Evolutionary conservation across 2,888 invertebrate species (phyloP).

Genomic region (Andrena minutula): DNA sequence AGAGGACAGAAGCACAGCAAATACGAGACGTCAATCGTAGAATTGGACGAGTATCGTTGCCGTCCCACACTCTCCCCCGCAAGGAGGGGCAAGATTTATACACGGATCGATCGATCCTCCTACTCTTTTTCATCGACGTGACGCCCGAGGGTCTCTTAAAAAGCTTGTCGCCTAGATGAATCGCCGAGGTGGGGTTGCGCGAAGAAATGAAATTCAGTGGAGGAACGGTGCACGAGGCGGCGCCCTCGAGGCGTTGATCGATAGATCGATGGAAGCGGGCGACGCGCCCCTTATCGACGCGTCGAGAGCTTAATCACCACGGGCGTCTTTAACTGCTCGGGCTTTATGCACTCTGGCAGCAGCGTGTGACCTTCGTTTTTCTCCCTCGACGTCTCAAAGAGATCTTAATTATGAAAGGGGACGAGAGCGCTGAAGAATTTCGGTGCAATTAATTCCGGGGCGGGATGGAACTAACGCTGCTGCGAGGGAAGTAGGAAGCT

Average conservation of each 20-base stretch:
- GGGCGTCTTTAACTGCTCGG: constrained; percentile 15
- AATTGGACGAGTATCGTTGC: too few species aligned
- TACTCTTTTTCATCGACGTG: neutral
- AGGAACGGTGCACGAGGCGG: neutral
- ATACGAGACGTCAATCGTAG: neutral
- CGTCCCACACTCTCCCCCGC: too few species aligned
- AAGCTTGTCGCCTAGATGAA: constrained; percentile 35
- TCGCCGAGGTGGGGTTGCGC: neutral
- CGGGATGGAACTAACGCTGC: neutral
- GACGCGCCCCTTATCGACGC: constrained; percentile 40
- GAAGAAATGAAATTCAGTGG: constrained; percentile 42
- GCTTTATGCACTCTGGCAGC: constrained; percentile 4
- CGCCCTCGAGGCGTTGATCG: constrained; percentile 51
- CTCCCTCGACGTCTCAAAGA: neutral
- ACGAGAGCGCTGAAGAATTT: neutral
- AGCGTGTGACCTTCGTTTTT: constrained; percentile 1
- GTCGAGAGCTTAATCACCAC: constrained; percentile 50
- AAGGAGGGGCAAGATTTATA: constrained; percentile 11
- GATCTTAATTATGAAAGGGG: constrained; percentile 3
- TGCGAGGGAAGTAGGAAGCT: neutral
- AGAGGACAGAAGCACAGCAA: neutral
- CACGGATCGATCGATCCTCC: constrained; percentile 26
- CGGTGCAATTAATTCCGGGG: neutral
- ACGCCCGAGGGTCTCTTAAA: constrained; percentile 15
- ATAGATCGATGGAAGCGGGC: constrained; percentile 49